Conservation (phyloP, 2,113 vertebrate genomes). For the Thryonomys swinderianus region DNA sequence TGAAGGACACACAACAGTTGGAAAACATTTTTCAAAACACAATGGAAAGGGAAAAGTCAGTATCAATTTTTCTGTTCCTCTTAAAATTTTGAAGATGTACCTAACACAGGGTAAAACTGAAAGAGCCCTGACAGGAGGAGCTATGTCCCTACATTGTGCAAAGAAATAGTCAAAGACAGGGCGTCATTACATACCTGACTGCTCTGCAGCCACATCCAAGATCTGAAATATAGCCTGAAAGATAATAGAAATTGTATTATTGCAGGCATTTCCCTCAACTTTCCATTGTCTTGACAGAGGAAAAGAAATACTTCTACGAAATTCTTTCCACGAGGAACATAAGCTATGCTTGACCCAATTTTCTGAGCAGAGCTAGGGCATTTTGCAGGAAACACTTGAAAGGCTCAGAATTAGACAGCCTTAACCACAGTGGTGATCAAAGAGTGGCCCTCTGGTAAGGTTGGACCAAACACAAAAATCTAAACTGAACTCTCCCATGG, state of each 20-base stretch:
- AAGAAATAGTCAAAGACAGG: not conserved
- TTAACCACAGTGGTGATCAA: slow-evolving; percentile 73
- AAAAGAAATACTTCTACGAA: slow-evolving; percentile 28
- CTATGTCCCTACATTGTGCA: not conserved
- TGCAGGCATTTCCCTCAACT: slow-evolving; percentile 36
- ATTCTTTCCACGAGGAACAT: slow-evolving; percentile 54
- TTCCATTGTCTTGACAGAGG: slow-evolving; percentile 35
- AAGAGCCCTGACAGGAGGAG: not conserved
- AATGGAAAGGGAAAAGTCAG: not conserved
- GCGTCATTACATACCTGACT: not conserved
- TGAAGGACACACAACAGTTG: slow-evolving; percentile 7
- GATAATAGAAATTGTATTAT: not conserved
- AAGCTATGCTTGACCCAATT: slow-evolving; percentile 68
- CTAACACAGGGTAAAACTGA: not conserved
- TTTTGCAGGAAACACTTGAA: slow-evolving; percentile 56
- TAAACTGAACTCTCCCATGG: slow-evolving; percentile 24
- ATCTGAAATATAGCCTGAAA: not conserved
- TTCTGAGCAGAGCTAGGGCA: slow-evolving; percentile 23
- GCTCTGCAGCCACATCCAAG: not conserved
- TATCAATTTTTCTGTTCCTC: not conserved
- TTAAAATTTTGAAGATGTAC: slow-evolving; percentile 19
- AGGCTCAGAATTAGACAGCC: slow-evolving; percentile 63
- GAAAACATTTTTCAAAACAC: slow-evolving; percentile 32
- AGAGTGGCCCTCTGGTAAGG: slow-evolving; percentile 69
- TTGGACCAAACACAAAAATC: slow-evolving; percentile 65